Conservation (phyloP, 2,888 invertebrate species). For the Himalopsyche anomala region DNA sequence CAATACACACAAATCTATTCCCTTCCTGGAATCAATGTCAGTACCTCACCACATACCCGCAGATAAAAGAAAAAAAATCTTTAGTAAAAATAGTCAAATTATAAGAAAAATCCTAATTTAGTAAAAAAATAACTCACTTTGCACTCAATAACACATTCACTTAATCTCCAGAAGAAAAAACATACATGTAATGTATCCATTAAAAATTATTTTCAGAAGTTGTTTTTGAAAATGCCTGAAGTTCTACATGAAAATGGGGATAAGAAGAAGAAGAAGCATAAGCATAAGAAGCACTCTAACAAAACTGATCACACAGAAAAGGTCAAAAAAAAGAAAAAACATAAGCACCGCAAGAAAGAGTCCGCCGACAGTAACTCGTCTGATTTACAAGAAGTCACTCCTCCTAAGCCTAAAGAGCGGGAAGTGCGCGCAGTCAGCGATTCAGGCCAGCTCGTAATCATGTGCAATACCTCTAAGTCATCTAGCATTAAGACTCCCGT, state of each 20-base stretch:
- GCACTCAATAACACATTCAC: too few species aligned
- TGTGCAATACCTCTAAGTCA: conserved; percentile 54
- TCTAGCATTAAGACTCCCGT: background rate
- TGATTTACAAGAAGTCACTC: conserved; percentile 72
- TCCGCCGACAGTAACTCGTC: conserved; percentile 72
- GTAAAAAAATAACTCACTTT: too few species aligned
- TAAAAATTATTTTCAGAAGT: too few species aligned
- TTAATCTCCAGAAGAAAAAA: too few species aligned
- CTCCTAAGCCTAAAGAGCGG: conserved; percentile 67
- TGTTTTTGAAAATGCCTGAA: conserved; percentile 55
- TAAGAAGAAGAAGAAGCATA: conserved; percentile 61
- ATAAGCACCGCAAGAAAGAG: conserved; percentile 82
- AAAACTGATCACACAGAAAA: conserved; percentile 68
- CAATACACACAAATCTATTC: too few species aligned
- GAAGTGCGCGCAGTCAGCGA: conserved; percentile 66
- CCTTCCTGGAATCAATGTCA: too few species aligned
- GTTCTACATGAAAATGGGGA: conserved; percentile 61
- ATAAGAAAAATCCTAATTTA: too few species aligned
- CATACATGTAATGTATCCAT: too few species aligned
- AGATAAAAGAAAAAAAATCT: too few species aligned
- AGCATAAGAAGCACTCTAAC: conserved; percentile 60
- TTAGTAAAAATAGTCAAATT: too few species aligned
- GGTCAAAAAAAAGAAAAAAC: conserved; percentile 77
- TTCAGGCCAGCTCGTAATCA: conserved; percentile 66
- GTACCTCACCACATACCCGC: too few species aligned